Evolutionary conservation across 2,888 invertebrate species (phyloP).

Genomic region (Baccha elongata): DNA sequence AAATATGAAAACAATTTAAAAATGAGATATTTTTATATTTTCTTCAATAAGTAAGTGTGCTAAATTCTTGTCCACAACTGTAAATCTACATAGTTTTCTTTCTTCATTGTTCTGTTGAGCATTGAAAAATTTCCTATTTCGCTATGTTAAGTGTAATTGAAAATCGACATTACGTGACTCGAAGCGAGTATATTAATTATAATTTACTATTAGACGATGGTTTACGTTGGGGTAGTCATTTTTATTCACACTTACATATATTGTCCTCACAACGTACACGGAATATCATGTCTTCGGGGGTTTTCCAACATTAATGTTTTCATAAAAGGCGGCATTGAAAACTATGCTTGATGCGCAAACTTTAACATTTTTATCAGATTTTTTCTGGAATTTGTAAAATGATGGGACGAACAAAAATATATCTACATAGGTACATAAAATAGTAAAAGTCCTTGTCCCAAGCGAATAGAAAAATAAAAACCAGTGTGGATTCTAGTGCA

Average conservation of each 20-base stretch:
- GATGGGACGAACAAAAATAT: neutral
- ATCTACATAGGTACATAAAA: conserved; percentile 4
- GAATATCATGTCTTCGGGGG: too few species aligned
- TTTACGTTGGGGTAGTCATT: conserved; percentile 3
- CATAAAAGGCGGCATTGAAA: too few species aligned
- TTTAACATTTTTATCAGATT: too few species aligned
- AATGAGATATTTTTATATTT: too few species aligned
- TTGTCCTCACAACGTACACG: neutral
- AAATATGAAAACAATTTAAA: too few species aligned
- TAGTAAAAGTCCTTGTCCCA: neutral
- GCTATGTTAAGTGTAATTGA: neutral
- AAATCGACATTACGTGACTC: conserved; percentile 56
- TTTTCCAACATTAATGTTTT: too few species aligned
- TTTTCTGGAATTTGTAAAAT: neutral
- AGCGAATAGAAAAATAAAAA: neutral
- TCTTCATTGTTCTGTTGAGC: too few species aligned
- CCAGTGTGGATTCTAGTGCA: conserved; percentile 4
- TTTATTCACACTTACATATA: neutral
- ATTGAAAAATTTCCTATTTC: neutral
- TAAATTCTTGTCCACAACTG: too few species aligned
- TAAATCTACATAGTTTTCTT: too few species aligned
- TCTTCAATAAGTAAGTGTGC: too few species aligned
- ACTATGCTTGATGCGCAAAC: too few species aligned
- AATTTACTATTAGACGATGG: neutral
- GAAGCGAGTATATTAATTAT: conserved; percentile 43